Evolutionary conservation across 2,888 invertebrate species (phyloP), one percentile per base, ranked within the genome.

Genomic region (Pantelozetes paolii): DNA sequence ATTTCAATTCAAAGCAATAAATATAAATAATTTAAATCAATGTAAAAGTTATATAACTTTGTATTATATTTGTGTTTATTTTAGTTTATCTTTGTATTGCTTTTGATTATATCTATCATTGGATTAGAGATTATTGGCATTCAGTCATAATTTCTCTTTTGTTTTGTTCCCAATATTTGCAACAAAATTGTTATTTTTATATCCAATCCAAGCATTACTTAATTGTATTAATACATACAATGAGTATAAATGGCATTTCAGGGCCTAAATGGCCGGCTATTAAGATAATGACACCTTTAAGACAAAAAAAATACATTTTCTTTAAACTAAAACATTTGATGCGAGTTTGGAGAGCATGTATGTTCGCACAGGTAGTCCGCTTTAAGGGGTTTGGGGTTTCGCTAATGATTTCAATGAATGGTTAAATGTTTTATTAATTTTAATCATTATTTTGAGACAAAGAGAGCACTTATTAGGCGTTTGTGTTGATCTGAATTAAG

Each of bases 401-500:
- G 6, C 36, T 36, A 36, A 36, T 8, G 36, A 36, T 8, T 18
- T n/a, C 9, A 50, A 50, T 54, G 54, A 20, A 18, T 20, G 54
- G 23, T 59, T 73, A 15, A 45, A 45, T 9, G 45, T 45, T 45
- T 6, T 6, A 15, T 36, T 36, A 9, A 36, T 5, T 36, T 36
- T 36, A 36, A 36, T 36, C 5, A 36, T 36, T 36, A 5, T 8
- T 8, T 36, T 5, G 36, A 36, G 36, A 36, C 5, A 8, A 36
- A 5, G 36, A 36, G 36, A 36, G 36, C 6, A 36, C 5, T 9
- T 5, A 9, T 36, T 8, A 8, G 36, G 5, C 9, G 36, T 36
- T 8, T 36, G 36, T n/a, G n/a, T n/a, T 8, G 36, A 36, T 36
- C 36, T 36, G 75, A 76, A 76, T 76, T 76, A 76, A 74, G 71